A percentile compares a stretch with the other conserved stretches of the same genome.
These are phyloP conservation scores for Odontomachus brunneus DNA, from an alignment of 1,140 invertebrate species.

Conservation along the genomic window DNA sequence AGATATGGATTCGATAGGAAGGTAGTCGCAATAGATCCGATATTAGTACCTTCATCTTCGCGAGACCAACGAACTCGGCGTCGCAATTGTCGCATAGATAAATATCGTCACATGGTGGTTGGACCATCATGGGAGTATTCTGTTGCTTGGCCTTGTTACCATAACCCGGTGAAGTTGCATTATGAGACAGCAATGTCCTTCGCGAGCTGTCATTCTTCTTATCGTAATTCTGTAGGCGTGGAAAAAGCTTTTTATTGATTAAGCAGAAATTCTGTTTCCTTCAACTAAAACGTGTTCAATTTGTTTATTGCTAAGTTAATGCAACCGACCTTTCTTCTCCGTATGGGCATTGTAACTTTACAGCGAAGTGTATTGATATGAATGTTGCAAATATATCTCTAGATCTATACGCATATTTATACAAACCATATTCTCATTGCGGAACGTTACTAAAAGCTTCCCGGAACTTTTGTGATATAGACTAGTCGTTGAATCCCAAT, in stretches of 20 bases:
- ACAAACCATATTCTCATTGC: constrained; percentile 89
- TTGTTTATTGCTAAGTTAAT: no score
- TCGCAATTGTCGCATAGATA: constrained; percentile 91
- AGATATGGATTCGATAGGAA: no score
- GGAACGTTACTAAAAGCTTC: constrained; percentile 90
- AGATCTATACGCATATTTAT: neutral
- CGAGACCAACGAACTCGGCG: constrained; percentile 86
- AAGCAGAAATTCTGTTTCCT: no score
- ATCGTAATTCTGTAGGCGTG: constrained; percentile 81
- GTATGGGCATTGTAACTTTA: no score
- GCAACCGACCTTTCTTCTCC: no score
- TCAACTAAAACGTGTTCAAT: no score
- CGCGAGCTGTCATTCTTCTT: constrained; percentile 79
- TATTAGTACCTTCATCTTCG: constrained; percentile 86
- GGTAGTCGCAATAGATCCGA: neutral
- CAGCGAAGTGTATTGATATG: neutral
- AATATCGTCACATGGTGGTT: constrained; percentile 87
- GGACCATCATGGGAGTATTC: constrained; percentile 83
- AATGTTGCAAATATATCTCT: neutral
- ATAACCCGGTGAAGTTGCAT: constrained; percentile 75
- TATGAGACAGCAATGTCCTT: constrained; percentile 77
- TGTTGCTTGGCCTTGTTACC: constrained; percentile 80
- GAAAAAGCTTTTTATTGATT: constrained; percentile 28
- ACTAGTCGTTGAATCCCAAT: constrained; percentile 90
- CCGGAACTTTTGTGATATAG: constrained; percentile 88